Evolutionary conservation across 2,797 vertebrate genomes (phyloP), one percentile per base, ranked within the genome.

Genomic region (Glyptemys insculpta): DNA sequence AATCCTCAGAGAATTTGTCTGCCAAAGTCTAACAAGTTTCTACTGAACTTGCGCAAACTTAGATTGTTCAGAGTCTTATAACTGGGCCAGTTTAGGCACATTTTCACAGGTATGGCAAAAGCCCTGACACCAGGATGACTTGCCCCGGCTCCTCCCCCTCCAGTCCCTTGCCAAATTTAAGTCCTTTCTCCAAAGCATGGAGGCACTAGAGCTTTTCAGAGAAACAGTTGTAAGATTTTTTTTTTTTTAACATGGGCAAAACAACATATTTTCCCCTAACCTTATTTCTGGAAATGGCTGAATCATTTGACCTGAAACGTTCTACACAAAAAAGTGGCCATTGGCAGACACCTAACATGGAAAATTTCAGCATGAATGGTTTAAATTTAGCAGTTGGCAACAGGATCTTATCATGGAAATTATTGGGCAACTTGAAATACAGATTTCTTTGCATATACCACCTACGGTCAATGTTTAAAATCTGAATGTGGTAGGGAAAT

Each of bases 101-200:
- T 62, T 62, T 14, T 34, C 56, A 57, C 56, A 29, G 11, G 56
- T 57, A 57, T 29, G 27, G 56, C 56, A 57, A 57, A 57, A 57
- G 11, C 27, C 56, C 12, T 57, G 27, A 57, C 12, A 57, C 56
- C 56, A 57, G 56, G 25, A 12, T 57, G 56, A 54, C 8, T 54
- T 3, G 2, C 53, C 53, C 53, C 21, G 1, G 53, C 21, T 25
- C 4, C 21, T 3, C 23, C 5, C 25, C 56, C 2, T 12, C 25
- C 27, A 29, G 12, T 57, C 56, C 56, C 27, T 29, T 62, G 14
- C 31, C 59, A 62, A 62, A 62, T 62, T 34, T 34, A 62, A 62
- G 29, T 34, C 29, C 14, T 62, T 62, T 34, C 57, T 62, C 57
- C 29, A 59, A 15, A 59, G 57, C 57, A 57, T 14, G 29, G 57